Base-by-base conservation (phyloP, 2,797 vertebrate genomes). In the Labroides dimidiatus region DNA sequence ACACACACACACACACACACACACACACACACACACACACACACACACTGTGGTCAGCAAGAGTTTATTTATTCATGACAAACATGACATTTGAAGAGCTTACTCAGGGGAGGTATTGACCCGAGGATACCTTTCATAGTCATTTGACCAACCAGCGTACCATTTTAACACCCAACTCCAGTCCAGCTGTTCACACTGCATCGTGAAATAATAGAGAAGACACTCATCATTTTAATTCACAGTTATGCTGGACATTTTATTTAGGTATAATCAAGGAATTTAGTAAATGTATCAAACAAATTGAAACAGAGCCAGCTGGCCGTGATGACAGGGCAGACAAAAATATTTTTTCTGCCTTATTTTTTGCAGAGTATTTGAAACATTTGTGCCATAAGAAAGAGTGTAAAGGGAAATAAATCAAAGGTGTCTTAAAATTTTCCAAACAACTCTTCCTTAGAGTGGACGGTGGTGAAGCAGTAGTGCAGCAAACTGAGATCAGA, bases 21-120 rank as follows among this genome's bases (percentile, higher is more conserved):
- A 33, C 30, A 33, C 30, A 33, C 53, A 27, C 61, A 41, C 33
- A 42, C 58, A 41, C 14, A 52, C 20, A 44, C 30, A 62, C 15
- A 24, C 36, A 50, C 17, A 21, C 15, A 17, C 10, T 63, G 80
- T 1, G 58, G 77, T 68, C 57, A 54, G 37, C 0, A 1, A 49
- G 58, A 41, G 61, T 66, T 77, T 67, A 84, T 72, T 84, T 75
- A 81, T 85, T 82, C 68, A 76, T 82, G 84, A 67, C 68, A 75
- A 64, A 81, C 70, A 33, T 72, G 70, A 75, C 73, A 84, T 79
- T 72, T 77, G 67, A 81, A 64, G 75, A 69, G 43, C 53, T 59
- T 39, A 64, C 67, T 59, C 54, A 20, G 42, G 51, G 73, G 65
- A 68, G 10, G 17, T 58, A 73, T 70, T 75, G 81, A 84, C 68